Conservation (phyloP, 2,797 vertebrate species). For the Channallabes apus region DNA sequence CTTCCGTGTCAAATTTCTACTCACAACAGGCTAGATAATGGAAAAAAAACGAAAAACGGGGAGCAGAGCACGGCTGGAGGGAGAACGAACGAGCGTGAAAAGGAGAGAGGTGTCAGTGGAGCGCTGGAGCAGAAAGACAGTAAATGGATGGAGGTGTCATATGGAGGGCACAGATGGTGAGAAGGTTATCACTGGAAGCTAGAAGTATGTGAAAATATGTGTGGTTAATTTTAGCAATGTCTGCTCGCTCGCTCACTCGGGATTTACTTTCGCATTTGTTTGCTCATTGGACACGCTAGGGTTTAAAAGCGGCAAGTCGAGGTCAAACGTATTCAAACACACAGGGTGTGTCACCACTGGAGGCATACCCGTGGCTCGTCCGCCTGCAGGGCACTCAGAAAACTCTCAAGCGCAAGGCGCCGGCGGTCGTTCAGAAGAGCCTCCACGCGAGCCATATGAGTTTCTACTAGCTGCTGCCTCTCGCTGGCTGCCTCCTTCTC, state of each 20-base stretch:
- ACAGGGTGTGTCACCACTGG: background rate
- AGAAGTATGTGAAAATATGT: slow-evolving; percentile 60
- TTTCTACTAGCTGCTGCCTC: slow-evolving; percentile 95
- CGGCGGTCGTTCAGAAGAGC: slow-evolving; percentile 94
- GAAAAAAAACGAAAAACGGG: background rate
- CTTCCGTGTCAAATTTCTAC: background rate
- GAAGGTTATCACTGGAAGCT: slow-evolving; percentile 61
- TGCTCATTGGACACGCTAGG: background rate
- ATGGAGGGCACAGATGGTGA: slow-evolving; percentile 42
- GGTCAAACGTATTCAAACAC: background rate
- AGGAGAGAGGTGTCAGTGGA: slow-evolving; percentile 14
- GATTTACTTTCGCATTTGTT: background rate
- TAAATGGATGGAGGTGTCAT: slow-evolving; percentile 8
- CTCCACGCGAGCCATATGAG: slow-evolving; percentile 96
- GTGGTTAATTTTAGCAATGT: background rate
- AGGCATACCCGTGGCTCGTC: slow-evolving; percentile 82
- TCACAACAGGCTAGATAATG: slow-evolving; percentile 11
- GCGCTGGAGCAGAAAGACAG: slow-evolving; percentile 26
- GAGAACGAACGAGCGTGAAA: background rate
- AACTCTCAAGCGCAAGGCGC: slow-evolving; percentile 93
- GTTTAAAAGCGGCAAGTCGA: background rate
- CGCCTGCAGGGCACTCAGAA: slow-evolving; percentile 91
- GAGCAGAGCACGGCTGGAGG: slow-evolving; percentile 1
- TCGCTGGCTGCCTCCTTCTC: slow-evolving; percentile 96
- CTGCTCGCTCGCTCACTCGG: background rate